These are phyloP conservation scores for Epinotia nisella DNA, from an alignment of 2,888 invertebrate species.

Conservation along the genomic window DNA sequence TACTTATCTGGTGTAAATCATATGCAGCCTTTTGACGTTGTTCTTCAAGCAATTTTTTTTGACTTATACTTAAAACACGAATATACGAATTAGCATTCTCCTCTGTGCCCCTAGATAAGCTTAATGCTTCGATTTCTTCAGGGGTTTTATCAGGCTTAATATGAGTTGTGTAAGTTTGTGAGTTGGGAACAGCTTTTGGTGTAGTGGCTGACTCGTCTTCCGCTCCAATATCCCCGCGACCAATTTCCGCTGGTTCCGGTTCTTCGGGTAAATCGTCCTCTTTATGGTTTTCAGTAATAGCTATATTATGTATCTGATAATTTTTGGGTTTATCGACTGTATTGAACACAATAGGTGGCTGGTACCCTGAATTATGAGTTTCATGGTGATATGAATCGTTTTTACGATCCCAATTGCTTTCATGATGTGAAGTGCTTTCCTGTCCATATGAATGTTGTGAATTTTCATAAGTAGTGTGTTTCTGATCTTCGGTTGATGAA, in stretches of 20 bases:
- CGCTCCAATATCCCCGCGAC: constrained; percentile 62
- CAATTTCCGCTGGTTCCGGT: constrained; percentile 51
- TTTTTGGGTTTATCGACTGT: constrained; percentile 23
- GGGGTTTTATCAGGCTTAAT: constrained; percentile 50
- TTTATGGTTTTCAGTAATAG: constrained; percentile 19
- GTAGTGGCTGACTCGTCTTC: constrained; percentile 50
- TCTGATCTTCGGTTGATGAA: constrained; percentile 41
- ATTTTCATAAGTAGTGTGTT: constrained; percentile 29
- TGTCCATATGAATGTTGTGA: constrained; percentile 23
- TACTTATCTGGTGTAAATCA: constrained; percentile 9
- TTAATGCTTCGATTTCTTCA: constrained; percentile 55
- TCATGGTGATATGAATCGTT: constrained; percentile 28
- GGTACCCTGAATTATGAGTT: constrained; percentile 18
- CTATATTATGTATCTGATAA: neutral
- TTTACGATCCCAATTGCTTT: constrained; percentile 13
- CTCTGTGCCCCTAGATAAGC: constrained; percentile 49
- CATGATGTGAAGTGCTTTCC: constrained; percentile 24
- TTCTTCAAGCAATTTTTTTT: constrained; percentile 46
- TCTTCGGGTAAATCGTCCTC: constrained; percentile 8
- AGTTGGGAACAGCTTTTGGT: constrained; percentile 37
- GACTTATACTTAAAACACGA: constrained; percentile 42
- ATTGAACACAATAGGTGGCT: constrained; percentile 13
- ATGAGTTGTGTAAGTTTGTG: constrained; percentile 32
- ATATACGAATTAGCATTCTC: constrained; percentile 16
- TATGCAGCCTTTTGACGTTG: constrained; percentile 41